Conservation (phyloP, 2,888 invertebrate species). For the Macaria liturata region DNA sequence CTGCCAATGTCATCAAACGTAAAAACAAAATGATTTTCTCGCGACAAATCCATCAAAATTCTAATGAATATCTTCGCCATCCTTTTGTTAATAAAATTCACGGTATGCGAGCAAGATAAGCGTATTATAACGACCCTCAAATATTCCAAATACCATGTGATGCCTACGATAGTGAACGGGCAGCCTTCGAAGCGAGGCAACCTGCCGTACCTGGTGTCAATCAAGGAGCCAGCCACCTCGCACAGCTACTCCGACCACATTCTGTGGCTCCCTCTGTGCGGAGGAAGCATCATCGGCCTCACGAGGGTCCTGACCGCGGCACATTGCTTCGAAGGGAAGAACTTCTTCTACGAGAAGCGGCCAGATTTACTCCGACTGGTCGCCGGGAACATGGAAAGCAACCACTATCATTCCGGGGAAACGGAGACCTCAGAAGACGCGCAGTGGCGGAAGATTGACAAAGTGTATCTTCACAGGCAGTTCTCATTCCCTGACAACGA, state of each 20-base stretch:
- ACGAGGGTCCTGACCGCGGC: conserved; percentile 59
- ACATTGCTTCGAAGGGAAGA: conserved; percentile 63
- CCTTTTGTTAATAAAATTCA: conserved; percentile 32
- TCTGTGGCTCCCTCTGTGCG: conserved; percentile 60
- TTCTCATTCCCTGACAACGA: conserved; percentile 51
- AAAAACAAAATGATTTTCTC: conserved; percentile 2
- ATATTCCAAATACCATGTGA: conserved; percentile 46
- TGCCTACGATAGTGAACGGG: conserved; percentile 55
- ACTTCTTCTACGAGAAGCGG: conserved; percentile 45
- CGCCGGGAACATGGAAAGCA: conserved; percentile 50
- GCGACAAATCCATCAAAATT: conserved; percentile 29
- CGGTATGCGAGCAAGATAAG: conserved; percentile 40
- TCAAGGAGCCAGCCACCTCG: conserved; percentile 46
- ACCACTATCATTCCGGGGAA: conserved; percentile 41
- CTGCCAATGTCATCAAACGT: neutral
- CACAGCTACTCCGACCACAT: conserved; percentile 18
- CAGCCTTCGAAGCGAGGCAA: conserved; percentile 42
- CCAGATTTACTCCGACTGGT: conserved; percentile 46
- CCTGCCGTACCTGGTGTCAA: conserved; percentile 61
- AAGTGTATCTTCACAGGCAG: conserved; percentile 34
- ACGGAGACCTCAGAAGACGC: conserved; percentile 36
- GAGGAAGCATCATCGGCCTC: conserved; percentile 58
- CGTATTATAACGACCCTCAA: conserved; percentile 58
- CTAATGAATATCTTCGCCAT: conserved; percentile 42
- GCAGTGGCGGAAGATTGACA: conserved; percentile 43